A percentile compares a stretch with the other conserved stretches of the same genome.
These are phyloP conservation scores for Numenius arquata DNA, from an alignment of 2,113 vertebrate species.

Conservation along the genomic window DNA sequence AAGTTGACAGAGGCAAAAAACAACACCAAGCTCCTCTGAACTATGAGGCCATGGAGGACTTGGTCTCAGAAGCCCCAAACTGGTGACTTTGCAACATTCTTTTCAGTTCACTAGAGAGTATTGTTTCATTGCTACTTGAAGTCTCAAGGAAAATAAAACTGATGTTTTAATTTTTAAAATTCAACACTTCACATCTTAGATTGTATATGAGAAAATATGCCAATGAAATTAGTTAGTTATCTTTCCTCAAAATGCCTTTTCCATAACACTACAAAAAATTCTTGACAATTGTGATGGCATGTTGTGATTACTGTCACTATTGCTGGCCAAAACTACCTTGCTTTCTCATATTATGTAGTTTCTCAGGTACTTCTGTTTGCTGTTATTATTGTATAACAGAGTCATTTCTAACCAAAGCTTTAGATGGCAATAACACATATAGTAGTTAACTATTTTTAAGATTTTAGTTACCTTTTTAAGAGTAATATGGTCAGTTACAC, in stretches of 20 bases:
- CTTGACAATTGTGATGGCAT: background rate
- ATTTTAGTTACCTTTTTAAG: background rate
- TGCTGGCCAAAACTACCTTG: background rate
- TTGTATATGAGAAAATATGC: background rate
- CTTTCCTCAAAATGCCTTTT: background rate
- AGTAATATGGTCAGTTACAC: background rate
- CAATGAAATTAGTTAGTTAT: background rate
- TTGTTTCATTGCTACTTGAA: background rate
- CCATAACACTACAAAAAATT: background rate
- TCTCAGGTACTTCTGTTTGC: background rate
- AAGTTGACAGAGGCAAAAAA: background rate
- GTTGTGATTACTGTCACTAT: background rate
- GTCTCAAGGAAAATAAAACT: background rate
- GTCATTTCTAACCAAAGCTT: background rate
- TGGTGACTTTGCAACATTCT: background rate
- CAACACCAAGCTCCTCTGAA: background rate
- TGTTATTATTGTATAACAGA: background rate
- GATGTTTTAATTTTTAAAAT: background rate
- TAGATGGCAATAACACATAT: background rate
- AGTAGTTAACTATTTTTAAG: background rate
- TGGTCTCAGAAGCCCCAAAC: background rate
- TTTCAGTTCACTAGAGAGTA: background rate
- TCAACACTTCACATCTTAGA: background rate
- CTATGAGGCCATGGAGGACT: rapidly evolving
- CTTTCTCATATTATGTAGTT: background rate